Percentiles rank a stretch among this genome's conserved stretches.
Conservation (phyloP, 2,113 vertebrate species). For the Amia ocellicauda region DNA sequence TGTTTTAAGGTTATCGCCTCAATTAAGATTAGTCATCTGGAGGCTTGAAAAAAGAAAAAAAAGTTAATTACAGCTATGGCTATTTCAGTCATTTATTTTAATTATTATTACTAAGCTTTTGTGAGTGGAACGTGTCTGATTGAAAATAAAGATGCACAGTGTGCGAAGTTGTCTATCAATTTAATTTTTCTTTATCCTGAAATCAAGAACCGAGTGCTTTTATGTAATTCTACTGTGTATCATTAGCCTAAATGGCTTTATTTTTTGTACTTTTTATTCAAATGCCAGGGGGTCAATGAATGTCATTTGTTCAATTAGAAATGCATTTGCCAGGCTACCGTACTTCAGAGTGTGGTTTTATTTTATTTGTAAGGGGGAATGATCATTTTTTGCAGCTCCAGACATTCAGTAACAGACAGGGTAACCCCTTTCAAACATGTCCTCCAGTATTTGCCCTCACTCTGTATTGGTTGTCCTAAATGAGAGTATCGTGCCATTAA, state of each 20-base stretch:
- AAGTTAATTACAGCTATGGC: conserved; percentile 72
- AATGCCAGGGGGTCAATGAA: conserved; percentile 57
- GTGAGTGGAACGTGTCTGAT: conserved; percentile 87
- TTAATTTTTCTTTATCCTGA: conserved; percentile 44
- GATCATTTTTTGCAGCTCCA: too few species aligned
- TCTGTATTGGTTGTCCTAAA: conserved; percentile 1
- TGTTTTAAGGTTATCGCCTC: conserved; percentile 76
- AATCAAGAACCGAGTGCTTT: conserved; percentile 81
- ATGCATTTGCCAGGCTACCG: conserved; percentile 55
- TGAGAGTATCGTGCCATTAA: conserved; percentile 22
- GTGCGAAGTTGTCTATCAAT: conserved; percentile 80
- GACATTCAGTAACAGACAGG: too few species aligned
- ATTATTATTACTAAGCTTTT: conserved; percentile 82
- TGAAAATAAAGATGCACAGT: conserved; percentile 74
- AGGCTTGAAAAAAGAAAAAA: conserved; percentile 39
- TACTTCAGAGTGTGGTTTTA: conserved; percentile 39
- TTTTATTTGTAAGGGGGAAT: too few species aligned
- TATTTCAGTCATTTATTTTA: conserved; percentile 81
- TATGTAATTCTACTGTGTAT: conserved; percentile 73
- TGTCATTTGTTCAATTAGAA: conserved; percentile 55
- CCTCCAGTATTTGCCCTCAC: conserved; percentile 12
- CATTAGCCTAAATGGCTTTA: conserved; percentile 64
- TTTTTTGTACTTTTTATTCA: conserved; percentile 71
- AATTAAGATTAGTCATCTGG: conserved; percentile 65
- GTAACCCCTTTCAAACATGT: too few species aligned